Percentiles rank a stretch among this genome's conserved stretches.
phyloP scores from a whole-genome alignment of 1,140 invertebrate genomes.

The Lepidurus arcticus region DNA sequence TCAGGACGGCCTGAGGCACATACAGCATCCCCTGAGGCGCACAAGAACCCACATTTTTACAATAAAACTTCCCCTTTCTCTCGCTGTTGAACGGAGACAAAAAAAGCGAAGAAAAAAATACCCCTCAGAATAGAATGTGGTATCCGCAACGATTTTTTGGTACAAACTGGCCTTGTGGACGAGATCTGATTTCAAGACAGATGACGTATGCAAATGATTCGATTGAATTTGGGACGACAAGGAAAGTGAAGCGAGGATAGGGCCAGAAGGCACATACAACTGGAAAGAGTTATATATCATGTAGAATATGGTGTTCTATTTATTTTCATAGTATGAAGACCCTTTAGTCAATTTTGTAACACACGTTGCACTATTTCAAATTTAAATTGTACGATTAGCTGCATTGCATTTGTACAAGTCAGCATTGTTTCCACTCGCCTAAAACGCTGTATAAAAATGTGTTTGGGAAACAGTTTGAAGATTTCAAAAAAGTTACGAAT shows the following conservation, averaged over 20 bases:
- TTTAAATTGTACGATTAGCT: too few relatives aligned
- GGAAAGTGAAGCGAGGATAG: neutral
- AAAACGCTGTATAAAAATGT: too few relatives aligned
- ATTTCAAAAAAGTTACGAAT: too few relatives aligned
- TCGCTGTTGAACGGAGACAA: neutral
- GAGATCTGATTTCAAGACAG: conserved; percentile 6
- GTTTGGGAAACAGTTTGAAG: too few relatives aligned
- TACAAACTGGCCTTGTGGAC: neutral
- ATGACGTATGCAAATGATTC: conserved; percentile 2
- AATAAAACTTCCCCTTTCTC: conserved; percentile 4
- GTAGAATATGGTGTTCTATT: neutral
- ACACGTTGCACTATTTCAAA: too few relatives aligned
- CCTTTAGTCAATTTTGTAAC: too few relatives aligned
- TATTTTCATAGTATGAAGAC: too few relatives aligned
- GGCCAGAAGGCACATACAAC: neutral
- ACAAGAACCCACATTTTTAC: neutral
- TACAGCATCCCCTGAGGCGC: neutral
- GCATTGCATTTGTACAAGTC: too few relatives aligned
- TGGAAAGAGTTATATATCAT: neutral
- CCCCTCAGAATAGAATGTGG: neutral
- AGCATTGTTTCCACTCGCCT: too few relatives aligned
- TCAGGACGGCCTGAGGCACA: neutral
- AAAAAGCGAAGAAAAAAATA: neutral
- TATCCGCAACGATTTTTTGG: neutral
- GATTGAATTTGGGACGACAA: conserved; percentile 4